These are phyloP conservation scores for Ibycter americanus DNA, from an alignment of 2,797 vertebrate species.

Conservation along the genomic window DNA sequence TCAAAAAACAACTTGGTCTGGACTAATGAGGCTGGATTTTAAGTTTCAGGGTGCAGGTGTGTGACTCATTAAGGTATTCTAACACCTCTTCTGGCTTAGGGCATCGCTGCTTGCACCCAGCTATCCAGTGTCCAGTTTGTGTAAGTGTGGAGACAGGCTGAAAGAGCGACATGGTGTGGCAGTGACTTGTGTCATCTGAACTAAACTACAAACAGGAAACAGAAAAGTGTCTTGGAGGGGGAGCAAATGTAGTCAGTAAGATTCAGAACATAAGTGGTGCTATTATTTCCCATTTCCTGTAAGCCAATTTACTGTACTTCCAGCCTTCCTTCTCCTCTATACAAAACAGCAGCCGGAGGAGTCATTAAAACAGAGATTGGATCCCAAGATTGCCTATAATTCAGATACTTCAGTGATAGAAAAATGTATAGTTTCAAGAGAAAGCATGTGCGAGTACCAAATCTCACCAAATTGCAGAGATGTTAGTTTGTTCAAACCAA, in stretches of 20 bases:
- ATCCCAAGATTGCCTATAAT: conserved; percentile 36
- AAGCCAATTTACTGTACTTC: conserved; percentile 11
- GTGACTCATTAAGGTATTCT: not conserved
- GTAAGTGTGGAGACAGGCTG: not conserved
- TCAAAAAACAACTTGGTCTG: not conserved
- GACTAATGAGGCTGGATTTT: not conserved
- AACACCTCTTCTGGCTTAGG: not conserved
- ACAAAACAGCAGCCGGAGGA: conserved; percentile 28
- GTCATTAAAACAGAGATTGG: conserved; percentile 29
- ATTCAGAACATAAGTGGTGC: not conserved
- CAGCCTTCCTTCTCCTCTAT: not conserved
- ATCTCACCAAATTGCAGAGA: conserved; percentile 33
- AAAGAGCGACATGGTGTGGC: not conserved
- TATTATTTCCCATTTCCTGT: conserved; percentile 24
- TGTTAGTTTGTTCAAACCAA: conserved; percentile 26
- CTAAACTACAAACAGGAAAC: not conserved
- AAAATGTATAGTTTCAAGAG: conserved; percentile 33
- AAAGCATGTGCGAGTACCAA: not conserved
- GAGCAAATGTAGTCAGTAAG: not conserved
- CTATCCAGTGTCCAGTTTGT: not conserved
- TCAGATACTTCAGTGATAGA: conserved; percentile 30
- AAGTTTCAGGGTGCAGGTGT: not conserved
- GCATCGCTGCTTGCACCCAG: rapidly evolving
- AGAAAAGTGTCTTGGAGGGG: not conserved
- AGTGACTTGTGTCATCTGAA: not conserved